Conservation (phyloP, 2,113 vertebrate genomes). For the Okapia johnstoni region DNA sequence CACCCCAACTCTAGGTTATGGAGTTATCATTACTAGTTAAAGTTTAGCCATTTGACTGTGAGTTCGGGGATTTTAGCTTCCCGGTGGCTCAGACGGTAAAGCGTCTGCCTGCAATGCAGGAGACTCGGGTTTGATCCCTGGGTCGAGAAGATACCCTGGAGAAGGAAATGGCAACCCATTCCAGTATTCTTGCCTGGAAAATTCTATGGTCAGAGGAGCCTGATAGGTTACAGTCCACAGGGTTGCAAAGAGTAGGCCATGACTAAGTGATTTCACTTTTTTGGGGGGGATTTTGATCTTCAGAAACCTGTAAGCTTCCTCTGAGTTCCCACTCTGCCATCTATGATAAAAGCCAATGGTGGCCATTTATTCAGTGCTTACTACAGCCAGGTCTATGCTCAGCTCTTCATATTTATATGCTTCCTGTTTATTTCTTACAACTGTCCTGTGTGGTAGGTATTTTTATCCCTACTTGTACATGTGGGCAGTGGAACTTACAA, state of each 20-base stretch:
- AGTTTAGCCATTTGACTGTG: background rate
- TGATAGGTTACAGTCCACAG: background rate
- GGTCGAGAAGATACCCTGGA: background rate
- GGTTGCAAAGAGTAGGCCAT: background rate
- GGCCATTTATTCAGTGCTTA: background rate
- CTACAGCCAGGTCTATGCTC: accelerated
- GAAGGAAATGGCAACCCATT: background rate
- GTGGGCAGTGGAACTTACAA: background rate
- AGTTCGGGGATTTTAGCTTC: background rate
- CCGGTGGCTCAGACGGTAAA: background rate
- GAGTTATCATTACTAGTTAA: background rate
- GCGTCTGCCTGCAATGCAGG: background rate
- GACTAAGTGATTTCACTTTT: background rate
- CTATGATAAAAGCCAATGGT: background rate
- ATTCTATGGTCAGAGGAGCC: background rate
- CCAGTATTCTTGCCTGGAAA: background rate
- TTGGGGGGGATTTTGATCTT: background rate
- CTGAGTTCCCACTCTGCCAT: background rate
- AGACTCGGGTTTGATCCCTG: background rate
- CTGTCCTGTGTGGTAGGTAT: background rate
- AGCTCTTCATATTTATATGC: background rate
- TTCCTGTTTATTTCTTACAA: background rate
- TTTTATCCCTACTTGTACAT: background rate
- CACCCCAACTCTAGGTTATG: background rate
- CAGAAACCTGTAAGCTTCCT: background rate